Conservation (phyloP, 2,888 invertebrate genomes). For the Agrochola litura region DNA sequence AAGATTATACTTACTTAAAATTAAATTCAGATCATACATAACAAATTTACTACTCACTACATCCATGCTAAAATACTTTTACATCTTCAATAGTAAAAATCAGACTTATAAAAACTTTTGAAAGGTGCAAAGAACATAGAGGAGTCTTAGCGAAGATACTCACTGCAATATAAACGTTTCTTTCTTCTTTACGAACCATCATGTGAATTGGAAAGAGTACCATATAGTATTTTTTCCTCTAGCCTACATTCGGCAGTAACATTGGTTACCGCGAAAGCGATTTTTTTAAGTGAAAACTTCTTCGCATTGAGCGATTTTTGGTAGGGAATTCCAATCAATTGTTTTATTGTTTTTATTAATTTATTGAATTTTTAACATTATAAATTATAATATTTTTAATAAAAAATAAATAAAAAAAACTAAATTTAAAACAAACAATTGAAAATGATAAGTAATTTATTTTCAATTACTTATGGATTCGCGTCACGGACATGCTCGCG, state of each 20-base stretch:
- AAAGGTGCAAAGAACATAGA: neutral
- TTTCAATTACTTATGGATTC: too few relatives aligned
- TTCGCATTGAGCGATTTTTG: too few relatives aligned
- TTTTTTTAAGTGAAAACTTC: too few relatives aligned
- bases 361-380: too few relatives aligned
- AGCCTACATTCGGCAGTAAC: neutral
- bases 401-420: too few relatives aligned
- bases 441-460: too few relatives aligned
- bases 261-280: neutral
- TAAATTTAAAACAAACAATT: too few relatives aligned
- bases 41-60: slow-evolving; percentile 6
- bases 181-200: neutral
- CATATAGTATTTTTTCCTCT: neutral
- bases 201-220: neutral
- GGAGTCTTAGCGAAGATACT: neutral
- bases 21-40: slow-evolving; percentile 51
- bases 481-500: too few relatives aligned
- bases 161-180: neutral
- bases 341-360: too few relatives aligned
- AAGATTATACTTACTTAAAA: slow-evolving; percentile 27
- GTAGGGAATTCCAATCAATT: too few relatives aligned
- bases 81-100: slow-evolving; percentile 18
- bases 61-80: slow-evolving; percentile 25
- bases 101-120: slow-evolving; percentile 16
- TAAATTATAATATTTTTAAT: too few relatives aligned